Conservation (phyloP, 2,888 invertebrate genomes). For the Thymelicus lineola region DNA sequence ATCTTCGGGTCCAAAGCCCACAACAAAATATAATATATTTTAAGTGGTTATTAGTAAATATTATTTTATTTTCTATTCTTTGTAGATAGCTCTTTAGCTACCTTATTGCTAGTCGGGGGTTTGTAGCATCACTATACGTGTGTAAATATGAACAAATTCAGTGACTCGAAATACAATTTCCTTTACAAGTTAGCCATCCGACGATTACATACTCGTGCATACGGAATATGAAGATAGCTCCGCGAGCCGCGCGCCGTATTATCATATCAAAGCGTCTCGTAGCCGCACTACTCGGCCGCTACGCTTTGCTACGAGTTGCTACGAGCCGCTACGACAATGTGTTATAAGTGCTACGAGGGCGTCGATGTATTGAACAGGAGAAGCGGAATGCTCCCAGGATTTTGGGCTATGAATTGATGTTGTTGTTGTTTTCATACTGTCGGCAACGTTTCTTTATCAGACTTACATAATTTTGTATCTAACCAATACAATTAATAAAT, state of each 20-base stretch:
- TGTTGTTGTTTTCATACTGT: too few relatives aligned
- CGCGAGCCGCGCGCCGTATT: neutral
- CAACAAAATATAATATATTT: too few relatives aligned
- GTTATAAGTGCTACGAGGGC: slow-evolving; percentile 4
- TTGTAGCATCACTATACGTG: too few relatives aligned
- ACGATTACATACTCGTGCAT: neutral
- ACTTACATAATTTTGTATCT: too few relatives aligned
- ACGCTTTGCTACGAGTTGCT: neutral
- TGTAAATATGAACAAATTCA: too few relatives aligned
- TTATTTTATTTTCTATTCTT: too few relatives aligned
- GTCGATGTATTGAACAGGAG: neutral
- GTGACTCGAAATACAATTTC: neutral
- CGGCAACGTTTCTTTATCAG: too few relatives aligned
- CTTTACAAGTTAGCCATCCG: slow-evolving; percentile 6
- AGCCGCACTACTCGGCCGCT: slow-evolving; percentile 6
- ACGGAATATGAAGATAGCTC: slow-evolving; percentile 5
- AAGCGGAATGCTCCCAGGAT: neutral
- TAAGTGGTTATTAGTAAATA: too few relatives aligned
- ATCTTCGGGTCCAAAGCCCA: too few relatives aligned
- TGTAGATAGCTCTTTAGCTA: too few relatives aligned
- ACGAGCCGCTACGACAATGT: neutral
- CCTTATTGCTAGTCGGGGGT: too few relatives aligned
- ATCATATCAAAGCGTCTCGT: slow-evolving; percentile 24
- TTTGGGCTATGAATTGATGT: neutral
- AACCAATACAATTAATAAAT: too few relatives aligned